phyloP scores from a whole-genome alignment of 2,113 vertebrate genomes.

The Pelobates fuscus region DNA sequence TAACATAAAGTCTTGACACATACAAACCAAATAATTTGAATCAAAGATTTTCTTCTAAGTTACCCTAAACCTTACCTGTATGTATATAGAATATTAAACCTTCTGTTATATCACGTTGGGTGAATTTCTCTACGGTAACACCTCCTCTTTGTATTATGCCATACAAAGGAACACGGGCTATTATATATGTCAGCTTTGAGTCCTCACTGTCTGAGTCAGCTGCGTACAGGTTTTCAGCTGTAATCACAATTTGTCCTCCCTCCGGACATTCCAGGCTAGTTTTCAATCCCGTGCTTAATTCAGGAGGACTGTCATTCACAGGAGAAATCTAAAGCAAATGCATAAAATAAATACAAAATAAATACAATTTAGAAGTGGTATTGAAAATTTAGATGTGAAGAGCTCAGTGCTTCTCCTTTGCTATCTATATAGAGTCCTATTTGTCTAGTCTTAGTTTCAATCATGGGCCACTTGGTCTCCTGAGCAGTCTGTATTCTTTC shows the following conservation, averaged over 20 bases:
- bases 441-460: too few relatives aligned
- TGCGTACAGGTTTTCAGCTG: constrained; percentile 62
- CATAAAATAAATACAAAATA: neutral
- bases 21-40: too few relatives aligned
- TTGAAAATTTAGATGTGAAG: too few relatives aligned
- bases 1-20: too few relatives aligned
- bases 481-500: too few relatives aligned
- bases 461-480: too few relatives aligned
- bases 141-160: constrained; percentile 62
- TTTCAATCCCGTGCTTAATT: constrained; percentile 59
- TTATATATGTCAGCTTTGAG: constrained; percentile 58
- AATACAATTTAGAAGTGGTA: too few relatives aligned
- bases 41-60: too few relatives aligned
- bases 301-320: constrained; percentile 64
- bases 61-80: constrained; percentile 56
- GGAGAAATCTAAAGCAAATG: constrained; percentile 55
- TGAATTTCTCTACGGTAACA: constrained; percentile 65
- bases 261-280: constrained; percentile 62
- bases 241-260: constrained; percentile 60
- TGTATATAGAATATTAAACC: constrained; percentile 66
- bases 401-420: too few relatives aligned
- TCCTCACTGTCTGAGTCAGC: constrained; percentile 67
- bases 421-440: too few relatives aligned
- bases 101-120: constrained; percentile 68
- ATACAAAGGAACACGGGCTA: constrained; percentile 58